Conservation (phyloP, 2,113 vertebrate species). For the Mormyrus lacerda region DNA sequence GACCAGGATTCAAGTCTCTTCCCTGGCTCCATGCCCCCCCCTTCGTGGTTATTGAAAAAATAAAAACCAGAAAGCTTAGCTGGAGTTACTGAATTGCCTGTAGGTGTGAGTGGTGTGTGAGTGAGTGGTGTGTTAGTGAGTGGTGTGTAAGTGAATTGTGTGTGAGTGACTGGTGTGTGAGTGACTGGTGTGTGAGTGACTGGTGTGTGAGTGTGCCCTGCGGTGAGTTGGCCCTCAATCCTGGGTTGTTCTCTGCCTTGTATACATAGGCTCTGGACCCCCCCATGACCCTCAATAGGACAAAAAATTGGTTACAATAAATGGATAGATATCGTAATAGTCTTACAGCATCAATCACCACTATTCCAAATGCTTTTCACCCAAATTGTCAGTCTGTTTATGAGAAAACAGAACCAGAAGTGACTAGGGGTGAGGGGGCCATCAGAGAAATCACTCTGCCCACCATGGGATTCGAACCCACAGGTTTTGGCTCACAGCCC, state of each 20-base stretch:
- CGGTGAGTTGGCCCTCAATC: too few relatives aligned
- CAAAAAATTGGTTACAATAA: not conserved
- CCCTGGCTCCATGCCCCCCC: too few relatives aligned
- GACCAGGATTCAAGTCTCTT: too few relatives aligned
- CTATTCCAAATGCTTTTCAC: too few relatives aligned
- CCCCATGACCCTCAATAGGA: not conserved
- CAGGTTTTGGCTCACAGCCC: not conserved
- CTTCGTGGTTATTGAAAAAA: too few relatives aligned
- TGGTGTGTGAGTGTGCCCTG: too few relatives aligned
- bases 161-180: too few relatives aligned
- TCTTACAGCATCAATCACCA: too few relatives aligned
- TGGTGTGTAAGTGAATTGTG: too few relatives aligned
- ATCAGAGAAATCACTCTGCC: not conserved
- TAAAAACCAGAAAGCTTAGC: not conserved
- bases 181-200: not conserved
- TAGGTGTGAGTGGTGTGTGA: not conserved
- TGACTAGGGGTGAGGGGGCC: too few relatives aligned
- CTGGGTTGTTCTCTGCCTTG: too few relatives aligned
- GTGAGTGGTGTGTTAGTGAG: too few relatives aligned
- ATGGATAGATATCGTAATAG: not conserved
- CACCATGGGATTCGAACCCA: not conserved
- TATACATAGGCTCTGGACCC: not conserved
- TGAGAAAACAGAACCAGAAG: not conserved
- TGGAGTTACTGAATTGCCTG: not conserved
- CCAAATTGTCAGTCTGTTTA: not conserved